Evolutionary conservation across 2,888 invertebrate genomes (phyloP), one percentile per base, ranked within the genome.

Genomic region (Galeopsomyia nigrocyanea): DNA sequence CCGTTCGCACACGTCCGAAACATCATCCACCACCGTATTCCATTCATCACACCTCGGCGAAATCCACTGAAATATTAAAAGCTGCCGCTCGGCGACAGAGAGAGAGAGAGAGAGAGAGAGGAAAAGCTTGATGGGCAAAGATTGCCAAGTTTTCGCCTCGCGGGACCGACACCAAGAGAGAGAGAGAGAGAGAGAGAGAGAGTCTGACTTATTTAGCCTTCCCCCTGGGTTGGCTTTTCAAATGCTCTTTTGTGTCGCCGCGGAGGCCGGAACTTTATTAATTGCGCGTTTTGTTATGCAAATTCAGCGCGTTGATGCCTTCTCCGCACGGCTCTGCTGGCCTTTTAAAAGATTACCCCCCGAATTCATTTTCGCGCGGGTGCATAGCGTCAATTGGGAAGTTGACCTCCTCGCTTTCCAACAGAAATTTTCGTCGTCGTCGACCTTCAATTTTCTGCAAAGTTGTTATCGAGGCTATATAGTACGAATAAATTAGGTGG

Each of bases 251-350:
- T 85, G 85, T 85, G 64, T 55, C 60, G 61, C 53, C 39, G 31
- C 13, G 55, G 58, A 53, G 63, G 49, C 49, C 58, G 78, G 79
- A 85, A 85, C 84, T 85, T 85, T 84, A 84, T 85, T 85, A 85
- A 85, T 85, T 85, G 85, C 82, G 81, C 84, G 82, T 84, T 85
- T 85, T 85, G 84, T 85, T 84, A 85, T 85, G 85, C 82, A 84
- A 83, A 85, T 85, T 81, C 78, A 73, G 50, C 74, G 51, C 13
- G 61, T 69, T 72, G 39, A 39, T 39, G 39, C 61, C 73, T 55
- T 75, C 68, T 56, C 56, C 55, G 9, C 58, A 50, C 51, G 16
- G 19, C 53, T 17, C 0, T 3, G 66, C 26, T 60, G 39, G 68
- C 79, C 81, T 81, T 77, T 81, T 80, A 79, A 82, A 84, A 81